A percentile compares a stretch with the other conserved stretches of the same genome.
Conservation (phyloP, 2,888 invertebrate genomes). For the Invenusta paracnida region DNA sequence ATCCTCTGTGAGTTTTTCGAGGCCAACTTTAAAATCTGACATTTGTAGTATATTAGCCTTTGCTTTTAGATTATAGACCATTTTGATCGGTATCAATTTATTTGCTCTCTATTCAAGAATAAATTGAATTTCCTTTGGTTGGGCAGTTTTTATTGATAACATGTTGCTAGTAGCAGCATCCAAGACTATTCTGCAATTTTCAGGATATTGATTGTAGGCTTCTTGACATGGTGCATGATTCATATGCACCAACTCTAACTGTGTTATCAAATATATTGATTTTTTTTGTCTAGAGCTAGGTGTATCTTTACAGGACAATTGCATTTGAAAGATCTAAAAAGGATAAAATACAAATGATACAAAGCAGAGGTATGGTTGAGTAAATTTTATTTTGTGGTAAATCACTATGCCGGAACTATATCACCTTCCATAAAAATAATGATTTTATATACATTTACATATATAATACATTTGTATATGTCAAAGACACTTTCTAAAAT, state of each 20-base stretch:
- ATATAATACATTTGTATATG: conserved; percentile 7
- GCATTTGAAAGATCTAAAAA: conserved; percentile 1
- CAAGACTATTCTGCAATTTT: not conserved
- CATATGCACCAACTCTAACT: not conserved
- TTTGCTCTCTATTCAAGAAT: too few relatives aligned
- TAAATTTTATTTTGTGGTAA: too few relatives aligned
- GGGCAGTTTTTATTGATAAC: not conserved
- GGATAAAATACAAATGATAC: too few relatives aligned
- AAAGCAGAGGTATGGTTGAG: too few relatives aligned
- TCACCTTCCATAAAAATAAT: too few relatives aligned
- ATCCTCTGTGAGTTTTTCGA: too few relatives aligned
- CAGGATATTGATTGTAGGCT: not conserved
- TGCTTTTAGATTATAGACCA: too few relatives aligned
- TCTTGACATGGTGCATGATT: not conserved
- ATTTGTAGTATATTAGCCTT: too few relatives aligned
- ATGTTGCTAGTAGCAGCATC: not conserved
- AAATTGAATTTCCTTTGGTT: not conserved
- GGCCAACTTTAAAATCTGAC: too few relatives aligned
- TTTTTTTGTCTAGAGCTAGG: not conserved
- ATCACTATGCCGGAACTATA: too few relatives aligned
- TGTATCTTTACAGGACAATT: not conserved
- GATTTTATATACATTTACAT: not conserved
- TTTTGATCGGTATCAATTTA: too few relatives aligned
- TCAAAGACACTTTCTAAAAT: too few relatives aligned
- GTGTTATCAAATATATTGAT: not conserved